Evolutionary conservation across 2,113 vertebrate species (phyloP), one percentile per base, ranked within the genome.

Genomic region (Pithys albifrons): DNA sequence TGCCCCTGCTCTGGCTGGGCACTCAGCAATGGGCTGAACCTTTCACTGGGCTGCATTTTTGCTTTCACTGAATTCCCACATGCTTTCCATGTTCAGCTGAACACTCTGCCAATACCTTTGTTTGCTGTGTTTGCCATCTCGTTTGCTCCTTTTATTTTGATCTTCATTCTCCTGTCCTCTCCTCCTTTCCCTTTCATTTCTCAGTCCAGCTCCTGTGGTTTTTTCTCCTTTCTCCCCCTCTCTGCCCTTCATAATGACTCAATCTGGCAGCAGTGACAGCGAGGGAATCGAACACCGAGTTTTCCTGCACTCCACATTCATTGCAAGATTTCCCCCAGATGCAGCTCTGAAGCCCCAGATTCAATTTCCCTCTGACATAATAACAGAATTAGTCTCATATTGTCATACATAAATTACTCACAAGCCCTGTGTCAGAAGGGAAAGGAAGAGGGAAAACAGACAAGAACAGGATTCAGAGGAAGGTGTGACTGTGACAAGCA

Each of bases 321-420:
- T 97, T 85, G 85, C 97, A 96, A 97, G 97, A 97, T 98, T 97
- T 93, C 96, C 97, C 95, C 95, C 97, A 97, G 96, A 92, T 89
- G 97, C 89, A 58, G 96, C 95, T 94, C 96, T 94, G 93, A 93
- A 97, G 95, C 81, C 96, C 96, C 95, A 93, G 96, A 97, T 98
- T 97, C 98, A 98, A 98, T 98, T 98, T 98, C 97, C 97, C 97
- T 96, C 97, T 97, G 97, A 97, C 97, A 98, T 95, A 98, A 97
- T 95, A 97, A 97, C 96, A 83, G 91, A 98, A 98, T 98, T 97
- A 97, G 96, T 97, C 95, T 97, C 88, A 93, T 89, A 91, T 97
- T 97, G 97, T 97, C 97, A 93, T 88, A 97, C 98, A 98, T 97
- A 98, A 97, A 98, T 97, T 97, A 97, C 97, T 97, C 58, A 39